Conservation (phyloP, 2,113 vertebrate species). For the Lucifuga dentata region DNA sequence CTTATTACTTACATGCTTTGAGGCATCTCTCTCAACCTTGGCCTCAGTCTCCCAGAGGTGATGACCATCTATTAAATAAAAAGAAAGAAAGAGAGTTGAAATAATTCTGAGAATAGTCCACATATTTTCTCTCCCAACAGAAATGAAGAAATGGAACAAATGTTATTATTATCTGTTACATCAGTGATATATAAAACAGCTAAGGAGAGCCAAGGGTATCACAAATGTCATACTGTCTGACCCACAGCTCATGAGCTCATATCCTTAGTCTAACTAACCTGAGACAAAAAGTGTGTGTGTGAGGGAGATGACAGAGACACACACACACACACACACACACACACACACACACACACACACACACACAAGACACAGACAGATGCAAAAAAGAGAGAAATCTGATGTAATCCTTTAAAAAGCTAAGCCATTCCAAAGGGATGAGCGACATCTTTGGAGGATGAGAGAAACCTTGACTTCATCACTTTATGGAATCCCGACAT, state of each 20-base stretch:
- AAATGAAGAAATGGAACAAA: slow-evolving; percentile 42
- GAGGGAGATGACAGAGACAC: not conserved
- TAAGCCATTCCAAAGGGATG: slow-evolving; percentile 70
- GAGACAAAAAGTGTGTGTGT: slow-evolving; percentile 7
- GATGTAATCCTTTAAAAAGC: slow-evolving; percentile 62
- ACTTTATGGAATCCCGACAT: slow-evolving; percentile 69
- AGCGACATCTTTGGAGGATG: slow-evolving; percentile 64
- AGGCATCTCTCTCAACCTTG: slow-evolving; percentile 91
- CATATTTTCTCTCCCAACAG: slow-evolving; percentile 26
- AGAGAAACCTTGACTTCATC: slow-evolving; percentile 69
- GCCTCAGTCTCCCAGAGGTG: slow-evolving; percentile 98
- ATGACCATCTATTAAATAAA: slow-evolving; percentile 91
- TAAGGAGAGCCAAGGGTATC: slow-evolving; percentile 8
- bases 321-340: not conserved
- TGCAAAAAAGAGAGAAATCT: slow-evolving; percentile 47
- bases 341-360: not conserved
- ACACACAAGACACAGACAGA: not conserved
- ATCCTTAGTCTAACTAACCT: slow-evolving; percentile 60
- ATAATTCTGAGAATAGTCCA: slow-evolving; percentile 20
- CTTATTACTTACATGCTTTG: slow-evolving; percentile 89
- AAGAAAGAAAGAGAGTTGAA: slow-evolving; percentile 27
- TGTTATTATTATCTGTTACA: slow-evolving; percentile 59
- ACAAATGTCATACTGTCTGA: slow-evolving; percentile 64
- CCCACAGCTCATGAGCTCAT: slow-evolving; percentile 57
- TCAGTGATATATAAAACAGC: slow-evolving; percentile 57